Base-by-base conservation (phyloP, 2,797 vertebrate genomes). In the Acanthiza pusilla region DNA sequence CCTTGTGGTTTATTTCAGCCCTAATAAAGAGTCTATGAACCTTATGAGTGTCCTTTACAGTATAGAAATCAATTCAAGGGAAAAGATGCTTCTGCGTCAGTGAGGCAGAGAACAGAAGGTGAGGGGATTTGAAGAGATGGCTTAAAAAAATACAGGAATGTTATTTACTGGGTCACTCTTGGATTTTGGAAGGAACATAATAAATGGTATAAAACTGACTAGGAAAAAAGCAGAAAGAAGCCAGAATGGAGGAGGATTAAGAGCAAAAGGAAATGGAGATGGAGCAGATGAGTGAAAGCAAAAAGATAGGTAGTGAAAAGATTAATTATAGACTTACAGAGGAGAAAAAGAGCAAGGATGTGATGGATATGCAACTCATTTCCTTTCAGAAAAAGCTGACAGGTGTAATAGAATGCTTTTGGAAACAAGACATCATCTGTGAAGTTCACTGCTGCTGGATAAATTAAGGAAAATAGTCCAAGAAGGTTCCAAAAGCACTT, bases 381-480 rank as follows among this genome's bases (percentile, higher is more conserved):
- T 95, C 74, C 84, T 87, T 77, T 67, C 71, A 94, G 80, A 76
- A 92, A 84, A 85, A 82, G 34, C 34, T 95, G 92, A 65, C 77
- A 84, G 88, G 50, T 0, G 0, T 61, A 88, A 89, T 54, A 74
- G 66, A 93, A 43, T 82, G 38, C 16, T 82, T 88, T 95, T 62
- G 74, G 81, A 92, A 87, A 63, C 15, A 89, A 87, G 63, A 54
- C 45, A 61, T 79, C 83, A 88, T 73, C 77, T 95, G 34, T 36
- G 51, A 66, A 70, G 71, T 89, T 76, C 57, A 63, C 40, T 74
- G 34, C 42, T 90, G 51, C 32, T 88, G 76, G 73, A 84, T 81
- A 66, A 91, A 79, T 76, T 62, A 53, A 53, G 48, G 68, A 55
- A 88, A 94, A 93, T 27, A 53, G 21, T 55, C 32, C 55, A 70